phyloP scores from a whole-genome alignment of 2,113 vertebrate species.

The Pangasianodon gigas region DNA sequence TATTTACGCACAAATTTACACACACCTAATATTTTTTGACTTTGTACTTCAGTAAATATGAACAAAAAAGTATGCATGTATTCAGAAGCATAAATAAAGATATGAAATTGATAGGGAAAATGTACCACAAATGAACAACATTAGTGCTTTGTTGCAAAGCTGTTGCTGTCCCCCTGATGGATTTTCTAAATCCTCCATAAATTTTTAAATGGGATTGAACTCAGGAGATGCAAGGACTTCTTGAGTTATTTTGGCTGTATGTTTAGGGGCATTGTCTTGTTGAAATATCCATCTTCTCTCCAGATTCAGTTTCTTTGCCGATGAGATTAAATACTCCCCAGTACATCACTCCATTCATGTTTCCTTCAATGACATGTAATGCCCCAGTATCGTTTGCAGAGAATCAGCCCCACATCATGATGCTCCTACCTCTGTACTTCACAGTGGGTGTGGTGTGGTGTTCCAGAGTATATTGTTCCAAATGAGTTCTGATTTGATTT shows the following conservation, averaged over 20 bases:
- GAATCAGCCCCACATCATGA: not conserved
- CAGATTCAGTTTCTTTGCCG: not conserved
- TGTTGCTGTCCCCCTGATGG: too few relatives aligned
- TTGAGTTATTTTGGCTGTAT: not conserved
- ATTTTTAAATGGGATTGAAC: too few relatives aligned
- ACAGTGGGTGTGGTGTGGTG: too few relatives aligned
- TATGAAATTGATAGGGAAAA: too few relatives aligned
- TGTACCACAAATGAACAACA: too few relatives aligned
- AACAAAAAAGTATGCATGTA: too few relatives aligned
- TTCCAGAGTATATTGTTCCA: not conserved
- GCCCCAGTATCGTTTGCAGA: not conserved
- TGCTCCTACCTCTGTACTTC: not conserved
- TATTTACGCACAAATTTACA: not conserved
- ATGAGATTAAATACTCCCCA: not conserved
- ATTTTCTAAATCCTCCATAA: too few relatives aligned
- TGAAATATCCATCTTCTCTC: not conserved
- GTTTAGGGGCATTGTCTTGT: not conserved
- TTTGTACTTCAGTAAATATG: too few relatives aligned
- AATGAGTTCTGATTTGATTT: not conserved
- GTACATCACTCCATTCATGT: not conserved
- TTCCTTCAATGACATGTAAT: not conserved
- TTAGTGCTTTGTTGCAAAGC: too few relatives aligned
- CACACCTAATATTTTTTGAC: too few relatives aligned
- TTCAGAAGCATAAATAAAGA: too few relatives aligned
- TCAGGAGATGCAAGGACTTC: too few relatives aligned